A percentile compares a stretch with the other conserved stretches of the same genome.
phyloP scores from a whole-genome alignment of 1,140 invertebrate species.

The Teleopsis dalmanni region DNA sequence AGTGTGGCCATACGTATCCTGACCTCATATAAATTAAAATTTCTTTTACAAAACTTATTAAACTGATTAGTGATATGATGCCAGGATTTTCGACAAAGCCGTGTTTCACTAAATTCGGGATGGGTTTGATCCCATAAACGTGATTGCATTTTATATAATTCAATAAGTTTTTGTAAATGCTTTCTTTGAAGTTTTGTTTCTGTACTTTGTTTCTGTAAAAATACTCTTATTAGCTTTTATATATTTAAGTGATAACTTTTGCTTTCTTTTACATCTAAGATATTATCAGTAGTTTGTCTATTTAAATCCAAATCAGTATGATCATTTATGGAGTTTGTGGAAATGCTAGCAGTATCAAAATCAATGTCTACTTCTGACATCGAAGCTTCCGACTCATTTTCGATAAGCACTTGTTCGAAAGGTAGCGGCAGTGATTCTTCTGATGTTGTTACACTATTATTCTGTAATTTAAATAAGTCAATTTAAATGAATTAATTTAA shows the following conservation, averaged over 20 bases:
- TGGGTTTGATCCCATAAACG: slow-evolving; percentile 32
- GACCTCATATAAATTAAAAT: slow-evolving; percentile 27
- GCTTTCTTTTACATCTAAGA: neutral
- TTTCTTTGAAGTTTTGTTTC: neutral
- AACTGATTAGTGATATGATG: slow-evolving; percentile 21
- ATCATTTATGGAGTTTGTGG: neutral
- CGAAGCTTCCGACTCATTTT: neutral
- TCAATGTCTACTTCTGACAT: neutral
- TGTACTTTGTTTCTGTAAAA: neutral
- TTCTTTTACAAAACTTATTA: slow-evolving; percentile 22
- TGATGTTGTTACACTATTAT: neutral
- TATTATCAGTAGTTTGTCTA: neutral
- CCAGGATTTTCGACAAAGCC: slow-evolving; percentile 27
- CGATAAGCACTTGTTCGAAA: slow-evolving; percentile 8
- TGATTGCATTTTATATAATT: slow-evolving; percentile 22
- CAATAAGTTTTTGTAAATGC: slow-evolving; percentile 19
- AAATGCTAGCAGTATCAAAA: neutral
- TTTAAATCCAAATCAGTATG: neutral
- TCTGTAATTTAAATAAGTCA: neutral
- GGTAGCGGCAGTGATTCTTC: neutral
- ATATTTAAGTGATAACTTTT: neutral
- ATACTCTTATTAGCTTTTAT: neutral
- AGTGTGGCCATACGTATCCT: slow-evolving; percentile 28
- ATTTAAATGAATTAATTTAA: neutral
- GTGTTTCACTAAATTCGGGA: slow-evolving; percentile 22